Evolutionary conservation across 2,797 vertebrate species (phyloP).

Genomic region (Myotis findleyi): DNA sequence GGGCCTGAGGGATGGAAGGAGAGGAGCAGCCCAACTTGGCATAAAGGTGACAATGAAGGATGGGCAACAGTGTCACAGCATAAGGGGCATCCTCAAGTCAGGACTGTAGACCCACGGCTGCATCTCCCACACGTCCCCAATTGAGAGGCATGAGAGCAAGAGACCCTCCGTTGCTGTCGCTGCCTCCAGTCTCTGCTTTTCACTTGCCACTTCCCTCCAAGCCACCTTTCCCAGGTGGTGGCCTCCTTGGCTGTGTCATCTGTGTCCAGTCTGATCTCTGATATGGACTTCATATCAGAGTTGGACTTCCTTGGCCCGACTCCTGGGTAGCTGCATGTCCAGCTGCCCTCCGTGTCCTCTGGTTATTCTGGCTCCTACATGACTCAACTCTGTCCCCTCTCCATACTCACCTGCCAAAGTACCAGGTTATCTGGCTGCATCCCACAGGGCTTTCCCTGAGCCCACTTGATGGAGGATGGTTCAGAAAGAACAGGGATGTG

Average conservation of each 20-base stretch:
- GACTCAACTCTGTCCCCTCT: not conserved
- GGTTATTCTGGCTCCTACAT: not conserved
- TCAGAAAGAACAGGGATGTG: not conserved
- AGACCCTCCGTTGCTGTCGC: not conserved
- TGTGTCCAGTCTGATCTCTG: not conserved
- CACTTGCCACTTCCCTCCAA: not conserved
- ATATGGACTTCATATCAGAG: not conserved
- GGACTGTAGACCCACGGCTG: not conserved
- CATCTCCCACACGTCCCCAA: not conserved
- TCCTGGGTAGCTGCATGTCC: not conserved
- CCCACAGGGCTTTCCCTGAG: not conserved
- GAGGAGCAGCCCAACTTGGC: not conserved
- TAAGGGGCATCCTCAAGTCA: not conserved
- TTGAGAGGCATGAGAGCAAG: not conserved
- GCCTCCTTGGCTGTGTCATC: not conserved
- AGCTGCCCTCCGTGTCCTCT: not conserved
- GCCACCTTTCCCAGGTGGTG: not conserved
- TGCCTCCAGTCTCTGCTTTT: not conserved
- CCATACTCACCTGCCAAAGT: not conserved
- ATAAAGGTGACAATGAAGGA: not conserved
- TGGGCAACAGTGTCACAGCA: not conserved
- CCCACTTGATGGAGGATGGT: not conserved
- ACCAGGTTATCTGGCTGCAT: not conserved
- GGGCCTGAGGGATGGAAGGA: not conserved
- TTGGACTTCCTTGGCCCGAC: not conserved